Conservation (phyloP, 2,113 vertebrate genomes). For the Sapayoa aenigma region DNA sequence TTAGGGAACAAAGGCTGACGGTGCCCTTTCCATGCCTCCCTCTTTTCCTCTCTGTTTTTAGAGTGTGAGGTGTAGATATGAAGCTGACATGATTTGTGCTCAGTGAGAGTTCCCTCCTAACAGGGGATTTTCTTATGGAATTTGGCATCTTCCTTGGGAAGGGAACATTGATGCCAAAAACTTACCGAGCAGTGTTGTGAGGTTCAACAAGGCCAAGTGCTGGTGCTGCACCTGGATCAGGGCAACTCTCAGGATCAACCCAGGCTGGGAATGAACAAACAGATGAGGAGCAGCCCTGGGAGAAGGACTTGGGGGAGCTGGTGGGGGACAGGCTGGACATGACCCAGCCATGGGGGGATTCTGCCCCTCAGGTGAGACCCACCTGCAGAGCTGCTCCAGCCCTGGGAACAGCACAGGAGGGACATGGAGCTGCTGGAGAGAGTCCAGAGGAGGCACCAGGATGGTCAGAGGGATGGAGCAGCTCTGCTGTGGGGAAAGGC, state of each 20-base stretch:
- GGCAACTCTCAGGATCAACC: too few relatives aligned
- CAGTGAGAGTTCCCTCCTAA: not conserved
- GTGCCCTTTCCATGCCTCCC: not conserved
- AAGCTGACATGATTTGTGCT: not conserved
- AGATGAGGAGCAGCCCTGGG: not conserved
- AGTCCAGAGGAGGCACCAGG: not conserved
- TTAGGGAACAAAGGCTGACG: not conserved
- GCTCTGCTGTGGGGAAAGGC: too few relatives aligned
- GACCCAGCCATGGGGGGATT: too few relatives aligned
- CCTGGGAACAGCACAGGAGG: not conserved
- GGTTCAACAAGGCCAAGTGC: not conserved
- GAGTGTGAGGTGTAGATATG: accelerated
- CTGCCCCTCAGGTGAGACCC: too few relatives aligned
- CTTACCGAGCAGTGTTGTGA: not conserved
- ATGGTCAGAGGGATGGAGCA: not conserved
- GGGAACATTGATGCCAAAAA: not conserved
- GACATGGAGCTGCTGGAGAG: not conserved
- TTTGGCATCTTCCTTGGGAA: not conserved
- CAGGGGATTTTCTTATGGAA: not conserved
- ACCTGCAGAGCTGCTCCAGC: too few relatives aligned
- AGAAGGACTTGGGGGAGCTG: not conserved
- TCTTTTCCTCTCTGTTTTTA: not conserved
- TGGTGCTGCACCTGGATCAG: not conserved
- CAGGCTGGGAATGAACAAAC: not conserved
- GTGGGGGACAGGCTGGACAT: too few relatives aligned